Percentiles rank a stretch among this genome's conserved stretches.
Evolutionary conservation across 1,140 invertebrate genomes (phyloP).

Genomic region (Panonychus citri): DNA sequence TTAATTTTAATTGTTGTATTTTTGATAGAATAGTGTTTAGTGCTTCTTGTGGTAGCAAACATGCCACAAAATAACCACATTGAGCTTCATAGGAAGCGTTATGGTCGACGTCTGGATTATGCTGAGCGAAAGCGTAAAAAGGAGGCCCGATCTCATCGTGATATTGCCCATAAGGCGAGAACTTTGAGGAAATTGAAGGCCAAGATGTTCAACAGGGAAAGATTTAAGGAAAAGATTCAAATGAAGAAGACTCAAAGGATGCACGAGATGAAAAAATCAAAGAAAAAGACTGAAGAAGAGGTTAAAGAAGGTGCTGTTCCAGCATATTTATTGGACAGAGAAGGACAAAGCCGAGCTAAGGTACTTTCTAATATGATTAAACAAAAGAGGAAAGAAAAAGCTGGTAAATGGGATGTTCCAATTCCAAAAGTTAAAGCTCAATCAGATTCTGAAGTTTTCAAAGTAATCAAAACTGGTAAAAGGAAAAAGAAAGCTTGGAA

Average conservation of each 20-base stretch:
- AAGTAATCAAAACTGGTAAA: slow-evolving; percentile 81
- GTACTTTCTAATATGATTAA: slow-evolving; percentile 98
- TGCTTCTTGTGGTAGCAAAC: too few relatives aligned
- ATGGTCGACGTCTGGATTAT: slow-evolving; percentile 88
- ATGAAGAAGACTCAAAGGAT: slow-evolving; percentile 94
- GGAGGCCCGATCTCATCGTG: slow-evolving; percentile 74
- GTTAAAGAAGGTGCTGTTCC: slow-evolving; percentile 74
- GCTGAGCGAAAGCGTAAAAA: slow-evolving; percentile 88
- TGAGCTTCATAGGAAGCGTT: slow-evolving; percentile 81
- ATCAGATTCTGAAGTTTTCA: slow-evolving; percentile 94
- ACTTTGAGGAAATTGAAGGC: slow-evolving; percentile 86
- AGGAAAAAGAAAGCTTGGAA: slow-evolving; percentile 93
- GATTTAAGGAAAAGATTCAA: slow-evolving; percentile 92
- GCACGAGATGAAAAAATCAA: slow-evolving; percentile 55
- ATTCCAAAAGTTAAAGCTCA: slow-evolving; percentile 93
- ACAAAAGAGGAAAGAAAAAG: slow-evolving; percentile 98
- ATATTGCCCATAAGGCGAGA: slow-evolving; percentile 63
- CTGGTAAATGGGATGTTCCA: slow-evolving; percentile 98
- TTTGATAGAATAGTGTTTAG: too few relatives aligned
- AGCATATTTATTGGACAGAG: slow-evolving; percentile 85
- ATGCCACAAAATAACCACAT: slow-evolving; percentile 99
- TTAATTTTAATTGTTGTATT: too few relatives aligned
- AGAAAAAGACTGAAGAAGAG: slow-evolving; percentile 38
- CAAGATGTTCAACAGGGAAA: slow-evolving; percentile 88
- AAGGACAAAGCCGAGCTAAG: slow-evolving; percentile 78